Conservation (phyloP, 2,113 vertebrate genomes). For the Suricata suricatta region DNA sequence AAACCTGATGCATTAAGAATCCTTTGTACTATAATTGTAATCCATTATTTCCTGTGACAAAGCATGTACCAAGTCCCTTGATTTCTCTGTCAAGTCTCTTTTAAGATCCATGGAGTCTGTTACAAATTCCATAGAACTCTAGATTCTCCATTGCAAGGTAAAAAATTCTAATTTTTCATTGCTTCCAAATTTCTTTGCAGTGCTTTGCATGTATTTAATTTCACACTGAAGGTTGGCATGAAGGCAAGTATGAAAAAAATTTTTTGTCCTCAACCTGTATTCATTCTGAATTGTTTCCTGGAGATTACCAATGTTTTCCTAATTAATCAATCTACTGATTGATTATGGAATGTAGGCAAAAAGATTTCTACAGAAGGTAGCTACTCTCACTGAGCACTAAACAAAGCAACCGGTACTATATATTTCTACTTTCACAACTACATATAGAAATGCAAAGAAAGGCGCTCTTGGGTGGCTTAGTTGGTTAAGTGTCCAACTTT, state of each 20-base stretch:
- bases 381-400: constrained; percentile 44
- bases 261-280: background rate
- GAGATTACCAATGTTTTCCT: background rate
- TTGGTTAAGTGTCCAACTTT: too few species aligned
- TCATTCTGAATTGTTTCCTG: constrained; percentile 33
- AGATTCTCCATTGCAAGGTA: background rate
- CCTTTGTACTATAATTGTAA: background rate
- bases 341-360: constrained; percentile 35
- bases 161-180: constrained; percentile 4
- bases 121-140: background rate
- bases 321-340: constrained; percentile 31
- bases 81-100: constrained; percentile 32
- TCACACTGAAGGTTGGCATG: constrained; percentile 15
- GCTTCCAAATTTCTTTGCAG: constrained; percentile 38
- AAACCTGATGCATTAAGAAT: background rate
- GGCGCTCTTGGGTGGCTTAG: too few species aligned
- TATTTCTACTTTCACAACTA: constrained; percentile 35
- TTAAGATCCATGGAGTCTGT: background rate
- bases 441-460: constrained; percentile 50
- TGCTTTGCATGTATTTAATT: constrained; percentile 6
- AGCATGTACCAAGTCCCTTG: background rate
- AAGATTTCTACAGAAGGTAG: constrained; percentile 24
- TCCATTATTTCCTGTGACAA: constrained; percentile 13
- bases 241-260: constrained; percentile 18
- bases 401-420: background rate